phyloP scores from a whole-genome alignment of 2,797 vertebrate species.

The Sitta carolinensis region DNA sequence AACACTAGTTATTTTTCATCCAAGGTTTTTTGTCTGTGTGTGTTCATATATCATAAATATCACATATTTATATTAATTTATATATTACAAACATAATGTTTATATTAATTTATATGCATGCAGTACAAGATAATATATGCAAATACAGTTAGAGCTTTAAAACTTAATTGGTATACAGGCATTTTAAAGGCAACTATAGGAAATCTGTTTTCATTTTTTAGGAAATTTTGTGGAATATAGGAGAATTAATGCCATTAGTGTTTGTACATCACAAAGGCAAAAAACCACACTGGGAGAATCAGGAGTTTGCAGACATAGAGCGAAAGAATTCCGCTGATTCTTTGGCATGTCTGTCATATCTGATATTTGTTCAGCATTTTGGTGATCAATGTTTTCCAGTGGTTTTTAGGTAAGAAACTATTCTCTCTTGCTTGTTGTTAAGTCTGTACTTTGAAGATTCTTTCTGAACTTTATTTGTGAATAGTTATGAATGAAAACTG shows the following conservation, averaged over 20 bases:
- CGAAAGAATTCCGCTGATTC: slow-evolving; percentile 78
- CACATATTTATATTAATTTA: not conserved
- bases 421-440: not conserved
- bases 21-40: not conserved
- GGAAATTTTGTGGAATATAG: slow-evolving; percentile 72
- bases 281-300: slow-evolving; percentile 59
- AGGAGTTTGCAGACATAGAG: slow-evolving; percentile 70
- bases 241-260: slow-evolving; percentile 70
- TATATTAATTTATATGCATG: not conserved
- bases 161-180: not conserved
- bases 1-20: not conserved
- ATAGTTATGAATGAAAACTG: not conserved
- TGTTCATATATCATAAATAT: not conserved
- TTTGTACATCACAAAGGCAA: slow-evolving; percentile 60
- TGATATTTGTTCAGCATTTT: slow-evolving; percentile 91
- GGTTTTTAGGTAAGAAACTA: slow-evolving; percentile 85
- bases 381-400: slow-evolving; percentile 83
- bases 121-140: not conserved
- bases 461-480: not conserved
- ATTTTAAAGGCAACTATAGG: not conserved
- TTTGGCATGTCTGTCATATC: slow-evolving; percentile 88
- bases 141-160: not conserved
- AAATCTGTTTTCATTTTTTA: slow-evolving; percentile 26
- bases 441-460: not conserved
- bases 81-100: not conserved